These are phyloP conservation scores for Maccullochella peelii DNA, from an alignment of 2,113 vertebrate genomes.

Conservation along the genomic window DNA sequence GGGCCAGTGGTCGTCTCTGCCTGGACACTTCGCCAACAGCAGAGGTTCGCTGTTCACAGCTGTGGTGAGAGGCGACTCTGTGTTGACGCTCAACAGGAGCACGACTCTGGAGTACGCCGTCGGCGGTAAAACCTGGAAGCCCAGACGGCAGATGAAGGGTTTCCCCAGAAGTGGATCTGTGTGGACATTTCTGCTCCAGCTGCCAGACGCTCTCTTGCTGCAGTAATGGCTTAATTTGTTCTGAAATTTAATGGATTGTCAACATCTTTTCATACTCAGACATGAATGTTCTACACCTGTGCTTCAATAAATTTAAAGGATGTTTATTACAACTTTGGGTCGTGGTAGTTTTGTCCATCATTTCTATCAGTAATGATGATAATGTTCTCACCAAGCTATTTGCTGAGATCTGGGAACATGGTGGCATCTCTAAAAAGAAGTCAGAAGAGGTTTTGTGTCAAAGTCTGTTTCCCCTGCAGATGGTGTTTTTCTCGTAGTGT, in stretches of 20 bases:
- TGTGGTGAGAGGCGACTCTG: constrained; percentile 84
- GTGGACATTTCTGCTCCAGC: constrained; percentile 89
- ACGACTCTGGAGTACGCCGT: constrained; percentile 86
- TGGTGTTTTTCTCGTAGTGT: neutral
- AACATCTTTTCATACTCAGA: neutral
- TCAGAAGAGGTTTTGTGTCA: neutral
- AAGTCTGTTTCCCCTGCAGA: neutral
- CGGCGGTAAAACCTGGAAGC: constrained; percentile 85
- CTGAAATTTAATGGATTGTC: neutral
- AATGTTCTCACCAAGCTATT: neutral
- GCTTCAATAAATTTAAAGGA: neutral
- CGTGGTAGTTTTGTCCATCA: neutral
- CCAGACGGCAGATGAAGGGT: constrained; percentile 86
- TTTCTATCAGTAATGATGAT: neutral
- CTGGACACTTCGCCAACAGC: constrained; percentile 92
- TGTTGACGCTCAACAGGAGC: constrained; percentile 90
- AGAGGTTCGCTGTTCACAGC: constrained; percentile 92
- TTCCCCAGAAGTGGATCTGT: constrained; percentile 90
- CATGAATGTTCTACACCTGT: neutral
- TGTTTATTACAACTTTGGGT: neutral
- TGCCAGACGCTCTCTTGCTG: constrained; percentile 69
- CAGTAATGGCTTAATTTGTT: neutral
- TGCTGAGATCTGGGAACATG: neutral
- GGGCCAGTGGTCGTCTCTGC: constrained; percentile 88
- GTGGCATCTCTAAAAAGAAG: neutral